Conservation (phyloP, 2,888 invertebrate species). For the Dryomyza anilis region DNA sequence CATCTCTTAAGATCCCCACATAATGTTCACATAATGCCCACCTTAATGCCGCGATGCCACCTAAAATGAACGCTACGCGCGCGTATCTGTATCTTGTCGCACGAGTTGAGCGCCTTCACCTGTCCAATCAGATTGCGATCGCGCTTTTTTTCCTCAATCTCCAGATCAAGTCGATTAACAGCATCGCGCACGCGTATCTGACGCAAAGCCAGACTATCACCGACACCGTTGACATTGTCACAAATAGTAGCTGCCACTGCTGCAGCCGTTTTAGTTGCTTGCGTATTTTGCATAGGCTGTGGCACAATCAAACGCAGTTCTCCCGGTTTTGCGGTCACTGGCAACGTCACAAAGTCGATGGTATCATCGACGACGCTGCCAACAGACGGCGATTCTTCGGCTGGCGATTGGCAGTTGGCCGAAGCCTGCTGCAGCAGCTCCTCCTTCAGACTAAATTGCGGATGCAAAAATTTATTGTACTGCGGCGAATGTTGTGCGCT, state of each 20-base stretch:
- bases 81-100: slow-evolving; percentile 72
- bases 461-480: slow-evolving; percentile 56
- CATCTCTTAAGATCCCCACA: no score
- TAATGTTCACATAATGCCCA: no score
- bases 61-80: slow-evolving; percentile 84
- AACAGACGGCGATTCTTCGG: slow-evolving; percentile 19
- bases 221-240: background rate
- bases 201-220: slow-evolving; percentile 53
- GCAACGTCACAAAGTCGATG: slow-evolving; percentile 43
- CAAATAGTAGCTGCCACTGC: background rate
- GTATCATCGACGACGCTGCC: slow-evolving; percentile 51
- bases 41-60: slow-evolving; percentile 91
- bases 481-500: slow-evolving; percentile 48
- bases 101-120: slow-evolving; percentile 64
- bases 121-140: slow-evolving; percentile 69
- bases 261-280: background rate
- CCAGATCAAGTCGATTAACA: slow-evolving; percentile 66
- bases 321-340: slow-evolving; percentile 32
- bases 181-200: slow-evolving; percentile 64
- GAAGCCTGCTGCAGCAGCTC: slow-evolving; percentile 47
- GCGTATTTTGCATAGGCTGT: slow-evolving; percentile 33
- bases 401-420: slow-evolving; percentile 34
- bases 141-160: slow-evolving; percentile 68
- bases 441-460: slow-evolving; percentile 60
- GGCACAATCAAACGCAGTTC: slow-evolving; percentile 55